phyloP scores from a whole-genome alignment of 2,888 invertebrate genomes.

The Muscina levida region DNA sequence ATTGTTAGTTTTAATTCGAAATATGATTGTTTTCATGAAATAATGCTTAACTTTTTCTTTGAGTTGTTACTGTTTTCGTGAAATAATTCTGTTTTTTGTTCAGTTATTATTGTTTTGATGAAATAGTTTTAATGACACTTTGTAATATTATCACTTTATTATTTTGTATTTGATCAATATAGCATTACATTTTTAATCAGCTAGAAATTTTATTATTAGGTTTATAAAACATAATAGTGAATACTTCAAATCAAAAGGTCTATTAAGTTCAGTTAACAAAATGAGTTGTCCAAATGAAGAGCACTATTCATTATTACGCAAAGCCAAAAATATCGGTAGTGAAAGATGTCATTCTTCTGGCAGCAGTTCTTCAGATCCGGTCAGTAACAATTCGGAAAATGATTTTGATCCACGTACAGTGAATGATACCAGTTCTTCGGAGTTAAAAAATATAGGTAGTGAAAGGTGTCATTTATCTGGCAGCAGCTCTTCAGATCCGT shows the following conservation, averaged over 20 bases:
- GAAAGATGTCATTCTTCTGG: slow-evolving; percentile 26
- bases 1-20: too few relatives aligned
- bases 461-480: slow-evolving; percentile 13
- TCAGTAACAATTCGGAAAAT: slow-evolving; percentile 19
- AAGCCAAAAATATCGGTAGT: not conserved
- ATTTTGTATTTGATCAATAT: slow-evolving; percentile 28
- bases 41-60: slow-evolving; percentile 19
- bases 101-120: slow-evolving; percentile 2
- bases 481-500: too few relatives aligned
- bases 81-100: not conserved
- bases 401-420: too few relatives aligned
- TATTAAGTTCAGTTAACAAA: slow-evolving; percentile 26
- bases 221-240: slow-evolving; percentile 27
- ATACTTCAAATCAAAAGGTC: slow-evolving; percentile 29
- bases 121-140: slow-evolving; percentile 32
- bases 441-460: too few relatives aligned
- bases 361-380: slow-evolving; percentile 15
- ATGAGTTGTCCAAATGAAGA: slow-evolving; percentile 32
- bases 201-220: slow-evolving; percentile 32
- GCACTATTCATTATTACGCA: slow-evolving; percentile 32
- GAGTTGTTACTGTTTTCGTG: slow-evolving; percentile 9
- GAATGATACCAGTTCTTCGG: too few relatives aligned
- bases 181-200: slow-evolving; percentile 38
- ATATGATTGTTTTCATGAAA: not conserved
- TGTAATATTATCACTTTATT: slow-evolving; percentile 35